Evolutionary conservation across 2,888 invertebrate genomes (phyloP).

Genomic region (Dysmachus trigonus): DNA sequence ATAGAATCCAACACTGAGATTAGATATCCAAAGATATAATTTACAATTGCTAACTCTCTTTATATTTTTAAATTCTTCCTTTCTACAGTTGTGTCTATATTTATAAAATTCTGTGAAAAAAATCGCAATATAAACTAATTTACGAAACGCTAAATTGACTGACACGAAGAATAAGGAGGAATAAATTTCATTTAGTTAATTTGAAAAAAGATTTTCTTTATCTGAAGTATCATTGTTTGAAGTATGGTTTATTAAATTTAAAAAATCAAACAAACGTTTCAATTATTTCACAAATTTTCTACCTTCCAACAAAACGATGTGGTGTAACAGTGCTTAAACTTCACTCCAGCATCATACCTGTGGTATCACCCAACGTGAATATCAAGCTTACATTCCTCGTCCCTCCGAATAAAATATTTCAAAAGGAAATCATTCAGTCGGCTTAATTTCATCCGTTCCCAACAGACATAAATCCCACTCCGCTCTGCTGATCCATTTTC

Average conservation of each 20-base stretch:
- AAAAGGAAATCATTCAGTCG: background rate
- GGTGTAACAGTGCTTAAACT: background rate
- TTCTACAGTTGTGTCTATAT: too few species aligned
- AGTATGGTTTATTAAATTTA: background rate
- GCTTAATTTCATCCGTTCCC: background rate
- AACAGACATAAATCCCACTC: background rate
- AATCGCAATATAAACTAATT: background rate
- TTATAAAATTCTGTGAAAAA: background rate
- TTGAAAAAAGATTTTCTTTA: background rate
- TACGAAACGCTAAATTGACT: background rate
- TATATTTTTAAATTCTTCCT: too few species aligned
- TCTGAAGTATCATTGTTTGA: background rate
- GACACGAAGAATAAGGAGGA: background rate
- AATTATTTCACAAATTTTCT: background rate
- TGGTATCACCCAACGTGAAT: background rate
- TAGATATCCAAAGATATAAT: too few species aligned
- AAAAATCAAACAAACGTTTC: background rate
- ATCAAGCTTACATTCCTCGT: background rate
- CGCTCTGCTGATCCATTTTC: background rate
- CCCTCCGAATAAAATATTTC: background rate
- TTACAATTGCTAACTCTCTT: too few species aligned
- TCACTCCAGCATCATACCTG: background rate
- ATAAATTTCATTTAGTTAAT: background rate
- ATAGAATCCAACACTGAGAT: too few species aligned
- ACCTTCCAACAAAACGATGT: background rate